A percentile compares a stretch with the other conserved stretches of the same genome.
Conservation (phyloP, 2,113 vertebrate species). For the Nothoprocta pentlandii region DNA sequence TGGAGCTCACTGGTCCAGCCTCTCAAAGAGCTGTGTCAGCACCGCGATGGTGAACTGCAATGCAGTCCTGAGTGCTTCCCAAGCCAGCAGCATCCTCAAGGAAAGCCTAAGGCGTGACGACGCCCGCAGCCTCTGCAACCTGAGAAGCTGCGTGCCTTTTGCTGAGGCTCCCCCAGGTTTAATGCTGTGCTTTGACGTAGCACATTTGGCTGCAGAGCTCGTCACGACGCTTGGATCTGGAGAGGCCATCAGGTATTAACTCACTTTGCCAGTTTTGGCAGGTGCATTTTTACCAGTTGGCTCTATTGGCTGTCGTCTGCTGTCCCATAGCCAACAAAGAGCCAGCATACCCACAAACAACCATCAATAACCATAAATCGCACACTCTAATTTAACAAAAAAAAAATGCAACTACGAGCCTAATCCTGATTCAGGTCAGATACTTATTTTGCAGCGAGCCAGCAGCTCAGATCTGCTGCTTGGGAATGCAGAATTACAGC, state of each 20-base stretch:
- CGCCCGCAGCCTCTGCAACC: neutral
- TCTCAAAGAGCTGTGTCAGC: conserved; percentile 32
- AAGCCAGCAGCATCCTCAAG: neutral
- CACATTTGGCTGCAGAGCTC: neutral
- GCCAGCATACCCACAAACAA: neutral
- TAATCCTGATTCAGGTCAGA: neutral
- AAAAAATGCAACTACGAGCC: neutral
- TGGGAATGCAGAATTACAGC: neutral
- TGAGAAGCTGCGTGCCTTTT: neutral
- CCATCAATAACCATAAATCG: neutral
- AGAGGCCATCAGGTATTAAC: neutral
- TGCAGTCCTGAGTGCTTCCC: conserved; percentile 32
- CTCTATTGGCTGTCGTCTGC: neutral
- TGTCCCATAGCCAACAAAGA: neutral
- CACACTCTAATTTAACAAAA: neutral
- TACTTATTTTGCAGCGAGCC: neutral
- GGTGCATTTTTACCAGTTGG: conserved; percentile 6
- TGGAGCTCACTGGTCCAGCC: conserved; percentile 7
- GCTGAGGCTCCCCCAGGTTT: neutral
- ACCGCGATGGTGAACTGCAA: neutral
- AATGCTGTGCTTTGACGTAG: neutral
- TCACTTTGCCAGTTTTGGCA: neutral
- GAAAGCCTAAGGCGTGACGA: accelerated
- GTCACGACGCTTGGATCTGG: neutral
- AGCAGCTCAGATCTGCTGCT: neutral